Conservation (phyloP, 1,140 invertebrate species). For the Zaprionus camerounensis region DNA sequence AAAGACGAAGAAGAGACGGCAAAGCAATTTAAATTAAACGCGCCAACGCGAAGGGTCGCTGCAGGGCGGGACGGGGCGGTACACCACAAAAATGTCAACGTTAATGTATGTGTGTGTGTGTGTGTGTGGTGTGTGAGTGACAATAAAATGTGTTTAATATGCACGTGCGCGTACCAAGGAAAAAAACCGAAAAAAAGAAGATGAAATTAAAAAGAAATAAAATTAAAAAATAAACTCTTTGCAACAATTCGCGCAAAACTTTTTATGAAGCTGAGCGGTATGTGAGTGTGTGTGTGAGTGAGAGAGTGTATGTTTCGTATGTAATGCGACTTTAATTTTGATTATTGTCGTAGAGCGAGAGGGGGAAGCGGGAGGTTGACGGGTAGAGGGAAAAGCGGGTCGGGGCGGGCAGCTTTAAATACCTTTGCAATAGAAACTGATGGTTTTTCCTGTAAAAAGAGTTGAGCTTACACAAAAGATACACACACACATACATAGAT, state of each 20-base stretch:
- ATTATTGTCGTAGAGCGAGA: conserved; percentile 40
- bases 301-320: conserved; percentile 26
- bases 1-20: conserved; percentile 22
- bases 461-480: conserved; percentile 78
- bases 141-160: conserved; percentile 75
- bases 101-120: conserved; percentile 32
- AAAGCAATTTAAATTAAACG: conserved; percentile 79
- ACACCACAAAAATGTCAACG: conserved; percentile 58
- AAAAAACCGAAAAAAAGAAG: conserved; percentile 10
- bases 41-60: conserved; percentile 41
- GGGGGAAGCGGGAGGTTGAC: background rate
- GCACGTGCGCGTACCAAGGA: conserved; percentile 61
- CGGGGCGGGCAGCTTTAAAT: conserved; percentile 78
- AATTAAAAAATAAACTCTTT: conserved; percentile 24
- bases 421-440: conserved; percentile 84
- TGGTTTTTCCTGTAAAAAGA: conserved; percentile 84
- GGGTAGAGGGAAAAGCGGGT: conserved; percentile 10
- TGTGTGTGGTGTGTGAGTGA: conserved; percentile 51
- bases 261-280: conserved; percentile 39
- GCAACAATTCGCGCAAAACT: conserved; percentile 63
- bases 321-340: conserved; percentile 52
- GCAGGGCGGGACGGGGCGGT: background rate
- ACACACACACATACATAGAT: conserved; percentile 64
- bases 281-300: conserved; percentile 25
- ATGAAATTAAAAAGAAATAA: conserved; percentile 39